Conservation (phyloP, 2,888 invertebrate genomes). For the Standfussiana lucernea region DNA sequence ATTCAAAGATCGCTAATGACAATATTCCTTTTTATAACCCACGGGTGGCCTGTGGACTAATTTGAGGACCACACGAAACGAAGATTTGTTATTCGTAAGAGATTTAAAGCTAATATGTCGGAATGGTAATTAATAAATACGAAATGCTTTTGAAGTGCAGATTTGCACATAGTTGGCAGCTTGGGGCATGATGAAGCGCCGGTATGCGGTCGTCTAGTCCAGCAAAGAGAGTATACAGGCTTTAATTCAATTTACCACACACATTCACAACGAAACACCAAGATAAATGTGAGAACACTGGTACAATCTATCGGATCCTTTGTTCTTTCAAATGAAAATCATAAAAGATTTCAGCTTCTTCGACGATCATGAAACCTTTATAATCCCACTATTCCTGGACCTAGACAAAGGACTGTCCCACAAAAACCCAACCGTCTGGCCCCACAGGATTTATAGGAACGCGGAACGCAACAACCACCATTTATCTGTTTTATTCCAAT, state of each 20-base stretch:
- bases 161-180: constrained; percentile 37
- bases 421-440: constrained; percentile 43
- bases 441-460: constrained; percentile 76
- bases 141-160: constrained; percentile 50
- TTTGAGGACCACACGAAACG: neutral
- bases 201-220: constrained; percentile 9
- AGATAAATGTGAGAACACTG: neutral
- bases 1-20: neutral
- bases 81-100: constrained; percentile 8
- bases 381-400: constrained; percentile 14
- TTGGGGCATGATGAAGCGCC: neutral
- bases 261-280: neutral
- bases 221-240: neutral
- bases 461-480: constrained; percentile 85
- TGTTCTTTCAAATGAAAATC: constrained; percentile 22
- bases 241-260: neutral
- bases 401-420: constrained; percentile 44
- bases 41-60: constrained; percentile 17
- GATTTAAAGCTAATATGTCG: constrained; percentile 7
- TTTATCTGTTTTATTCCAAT: constrained; percentile 89
- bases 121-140: constrained; percentile 24
- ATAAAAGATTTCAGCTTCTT: constrained; percentile 19
- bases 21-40: neutral
- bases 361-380: constrained; percentile 10
- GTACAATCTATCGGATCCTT: neutral